phyloP scores from a whole-genome alignment of 2,797 vertebrate species.

The Myotis planiceps region DNA sequence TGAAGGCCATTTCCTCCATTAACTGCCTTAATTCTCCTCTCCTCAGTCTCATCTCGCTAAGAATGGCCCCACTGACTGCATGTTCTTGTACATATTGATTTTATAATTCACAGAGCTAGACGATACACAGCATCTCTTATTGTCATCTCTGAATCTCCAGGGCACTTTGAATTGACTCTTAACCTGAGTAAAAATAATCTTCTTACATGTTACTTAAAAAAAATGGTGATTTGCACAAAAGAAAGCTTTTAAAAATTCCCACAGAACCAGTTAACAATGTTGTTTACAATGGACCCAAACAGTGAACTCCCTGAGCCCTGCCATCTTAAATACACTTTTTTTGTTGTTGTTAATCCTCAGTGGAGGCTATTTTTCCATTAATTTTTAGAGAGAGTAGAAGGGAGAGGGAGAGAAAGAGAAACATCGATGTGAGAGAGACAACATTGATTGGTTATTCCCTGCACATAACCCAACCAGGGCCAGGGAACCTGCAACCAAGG shows the following conservation, averaged over 20 bases:
- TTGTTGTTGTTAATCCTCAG: too few relatives aligned
- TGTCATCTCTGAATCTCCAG: neutral
- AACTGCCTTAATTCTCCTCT: neutral
- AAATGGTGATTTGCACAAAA: slow-evolving; percentile 27
- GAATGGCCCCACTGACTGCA: neutral
- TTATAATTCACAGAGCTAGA: neutral
- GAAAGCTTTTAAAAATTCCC: slow-evolving; percentile 51
- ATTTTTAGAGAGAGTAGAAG: neutral
- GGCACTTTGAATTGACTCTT: neutral
- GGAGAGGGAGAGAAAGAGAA: neutral
- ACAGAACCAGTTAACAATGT: slow-evolving; percentile 49
- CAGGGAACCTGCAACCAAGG: neutral
- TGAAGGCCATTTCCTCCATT: neutral
- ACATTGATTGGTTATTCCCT: neutral
- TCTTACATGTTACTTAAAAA: slow-evolving; percentile 26
- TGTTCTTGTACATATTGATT: neutral
- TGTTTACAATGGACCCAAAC: slow-evolving; percentile 17
- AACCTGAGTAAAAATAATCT: slow-evolving; percentile 54
- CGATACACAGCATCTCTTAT: neutral
- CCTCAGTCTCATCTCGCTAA: neutral
- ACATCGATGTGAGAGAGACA: neutral
- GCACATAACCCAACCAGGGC: neutral
- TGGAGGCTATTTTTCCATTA: too few relatives aligned
- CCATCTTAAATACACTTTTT: slow-evolving; percentile 23
- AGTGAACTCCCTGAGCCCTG: slow-evolving; percentile 32